Evolutionary conservation across 2,888 invertebrate species (phyloP).

Genomic region (Timema podura): DNA sequence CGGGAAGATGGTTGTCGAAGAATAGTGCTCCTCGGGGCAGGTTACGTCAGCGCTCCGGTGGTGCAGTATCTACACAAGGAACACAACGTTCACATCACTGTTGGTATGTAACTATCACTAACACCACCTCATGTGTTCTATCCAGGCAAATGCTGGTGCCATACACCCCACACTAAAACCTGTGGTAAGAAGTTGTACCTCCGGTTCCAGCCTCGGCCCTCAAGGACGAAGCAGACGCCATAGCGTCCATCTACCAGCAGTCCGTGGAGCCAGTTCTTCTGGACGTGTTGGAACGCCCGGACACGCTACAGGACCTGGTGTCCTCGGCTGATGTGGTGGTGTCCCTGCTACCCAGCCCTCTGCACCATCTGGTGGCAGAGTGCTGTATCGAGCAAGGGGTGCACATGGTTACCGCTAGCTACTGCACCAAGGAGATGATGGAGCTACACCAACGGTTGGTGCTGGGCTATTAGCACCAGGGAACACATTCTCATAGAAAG

Average conservation of each 20-base stretch:
- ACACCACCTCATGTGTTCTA: no score
- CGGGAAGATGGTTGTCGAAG: slow-evolving; percentile 52
- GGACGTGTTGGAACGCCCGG: slow-evolving; percentile 70
- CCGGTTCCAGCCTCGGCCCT: slow-evolving; percentile 64
- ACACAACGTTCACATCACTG: slow-evolving; percentile 64
- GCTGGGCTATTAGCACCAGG: no score
- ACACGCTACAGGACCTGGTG: slow-evolving; percentile 66
- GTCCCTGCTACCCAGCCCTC: slow-evolving; percentile 84
- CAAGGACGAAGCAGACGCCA: slow-evolving; percentile 81
- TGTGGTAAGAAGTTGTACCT: not conserved
- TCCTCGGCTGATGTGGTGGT: slow-evolving; percentile 71
- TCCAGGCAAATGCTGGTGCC: no score
- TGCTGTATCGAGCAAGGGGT: slow-evolving; percentile 81
- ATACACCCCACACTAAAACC: no score
- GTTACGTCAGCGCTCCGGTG: slow-evolving; percentile 89
- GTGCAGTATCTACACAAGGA: slow-evolving; percentile 91
- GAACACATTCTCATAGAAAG: no score
- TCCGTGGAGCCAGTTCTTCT: slow-evolving; percentile 77
- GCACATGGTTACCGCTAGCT: slow-evolving; percentile 96
- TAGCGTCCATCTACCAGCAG: slow-evolving; percentile 67
- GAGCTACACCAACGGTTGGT: slow-evolving; percentile 55
- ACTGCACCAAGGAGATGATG: slow-evolving; percentile 80
- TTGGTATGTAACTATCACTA: slow-evolving; percentile 53
- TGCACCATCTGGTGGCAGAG: slow-evolving; percentile 82
- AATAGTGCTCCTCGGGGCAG: slow-evolving; percentile 91